Conservation (phyloP, 2,797 vertebrate species). For the Mormyrus proboscirostris region DNA sequence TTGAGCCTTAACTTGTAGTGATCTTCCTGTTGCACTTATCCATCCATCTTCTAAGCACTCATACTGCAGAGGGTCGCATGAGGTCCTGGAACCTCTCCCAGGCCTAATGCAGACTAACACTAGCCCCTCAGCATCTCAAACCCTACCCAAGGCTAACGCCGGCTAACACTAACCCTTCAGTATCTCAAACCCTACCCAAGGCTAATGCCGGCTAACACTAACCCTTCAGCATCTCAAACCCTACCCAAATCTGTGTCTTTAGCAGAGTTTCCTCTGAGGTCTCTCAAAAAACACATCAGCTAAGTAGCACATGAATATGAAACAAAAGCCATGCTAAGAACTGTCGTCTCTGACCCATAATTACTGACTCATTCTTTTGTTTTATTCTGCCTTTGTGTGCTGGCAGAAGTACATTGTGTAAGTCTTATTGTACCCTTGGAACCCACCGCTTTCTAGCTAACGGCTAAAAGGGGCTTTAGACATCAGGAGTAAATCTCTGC, state of each 20-base stretch:
- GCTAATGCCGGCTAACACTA: not conserved
- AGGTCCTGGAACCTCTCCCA: not conserved
- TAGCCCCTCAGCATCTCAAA: not conserved
- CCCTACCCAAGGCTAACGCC: not conserved
- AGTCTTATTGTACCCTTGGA: not conserved
- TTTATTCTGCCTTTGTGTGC: conserved; percentile 4
- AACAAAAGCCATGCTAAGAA: not conserved
- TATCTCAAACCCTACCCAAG: not conserved
- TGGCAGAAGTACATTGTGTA: not conserved
- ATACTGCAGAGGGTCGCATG: not conserved
- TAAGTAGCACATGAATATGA: not conserved
- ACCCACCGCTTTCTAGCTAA: not conserved
- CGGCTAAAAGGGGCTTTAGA: conserved; percentile 31
- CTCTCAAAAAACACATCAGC: not conserved
- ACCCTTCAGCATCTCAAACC: not conserved
- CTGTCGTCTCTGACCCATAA: not conserved
- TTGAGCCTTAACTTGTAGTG: not conserved
- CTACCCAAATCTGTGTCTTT: not conserved
- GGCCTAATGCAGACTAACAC: not conserved
- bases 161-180: not conserved
- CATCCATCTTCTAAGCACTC: not conserved
- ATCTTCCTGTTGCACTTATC: not conserved
- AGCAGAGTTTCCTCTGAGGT: not conserved
- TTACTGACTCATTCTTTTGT: not conserved
- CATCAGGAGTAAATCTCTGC: conserved; percentile 43